Base-by-base conservation (phyloP, 2,113 vertebrate genomes). In the Lycaon pictus region DNA sequence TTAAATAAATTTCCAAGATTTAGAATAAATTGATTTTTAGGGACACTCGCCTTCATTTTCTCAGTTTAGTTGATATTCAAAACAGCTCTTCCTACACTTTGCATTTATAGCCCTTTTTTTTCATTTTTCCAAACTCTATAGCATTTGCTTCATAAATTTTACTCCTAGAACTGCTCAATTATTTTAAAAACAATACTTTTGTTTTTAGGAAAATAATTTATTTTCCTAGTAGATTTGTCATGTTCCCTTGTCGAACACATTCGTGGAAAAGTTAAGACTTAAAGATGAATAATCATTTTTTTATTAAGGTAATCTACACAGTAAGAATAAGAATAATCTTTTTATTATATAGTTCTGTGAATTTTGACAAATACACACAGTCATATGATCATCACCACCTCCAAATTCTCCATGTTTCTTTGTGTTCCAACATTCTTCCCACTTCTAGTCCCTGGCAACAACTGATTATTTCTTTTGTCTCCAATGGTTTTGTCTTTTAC, bases 1-100 rank as follows among this genome's bases (percentile, higher is more conserved):
- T 37, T 65, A 76, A 63, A 87, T 80, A 80, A 71, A 87, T 83
- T 83, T 92, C 10, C 8, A 84, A 86, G 55, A 63, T 43, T 87
- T 86, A 71, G 72, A 72, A 37, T 69, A n/a, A 60, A 56, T 27
- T 74, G 37, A 53, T 37, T 86, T 79, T 25, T 79, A 62, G 19
- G 58, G 13, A 27, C 9, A 5, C 13, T 77, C 48, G 35, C 20
- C 43, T 86, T 91, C 27, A 19, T 93, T 48, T 37, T 67, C 56
- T 87, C 63, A 48, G 77, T 32, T 62, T 77, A 29, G 4, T 10
- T 63, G 11, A 65, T 7, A 48, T 82, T 81, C 32, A 93, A 90
- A 17, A 3, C 43, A 60, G n/a, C 5, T 71, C 22, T 55, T 71
- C 72, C 27, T 32, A 19, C 1, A 11, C 13, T 90, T 93, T 69